Evolutionary conservation across 2,113 vertebrate species (phyloP).

Genomic region (Lipophrys pholis): DNA sequence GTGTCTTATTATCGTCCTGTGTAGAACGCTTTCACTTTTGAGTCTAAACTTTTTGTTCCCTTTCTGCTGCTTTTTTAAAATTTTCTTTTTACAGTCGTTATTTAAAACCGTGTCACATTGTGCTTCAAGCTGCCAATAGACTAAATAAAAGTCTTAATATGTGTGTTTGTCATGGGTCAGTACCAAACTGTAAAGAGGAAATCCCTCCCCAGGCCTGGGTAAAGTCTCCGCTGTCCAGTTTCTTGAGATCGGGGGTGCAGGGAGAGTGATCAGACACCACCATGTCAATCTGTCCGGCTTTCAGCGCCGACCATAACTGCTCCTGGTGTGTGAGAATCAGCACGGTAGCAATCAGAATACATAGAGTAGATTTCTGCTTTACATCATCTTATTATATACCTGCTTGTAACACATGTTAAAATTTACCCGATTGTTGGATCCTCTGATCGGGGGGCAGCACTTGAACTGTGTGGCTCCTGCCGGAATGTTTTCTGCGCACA

Average conservation of each 20-base stretch:
- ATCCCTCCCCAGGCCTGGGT: conserved; percentile 86
- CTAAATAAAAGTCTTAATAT: neutral
- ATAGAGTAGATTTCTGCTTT: no score
- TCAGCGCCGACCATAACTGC: conserved; percentile 84
- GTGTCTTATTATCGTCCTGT: no score
- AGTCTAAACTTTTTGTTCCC: no score
- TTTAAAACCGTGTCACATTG: no score
- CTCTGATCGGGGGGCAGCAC: conserved; percentile 87
- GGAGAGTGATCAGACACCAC: conserved; percentile 89
- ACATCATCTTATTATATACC: no score
- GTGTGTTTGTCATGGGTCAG: neutral
- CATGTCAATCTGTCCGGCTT: conserved; percentile 85
- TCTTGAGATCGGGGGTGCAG: conserved; percentile 85
- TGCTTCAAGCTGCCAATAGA: neutral
- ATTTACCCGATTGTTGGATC: conserved; percentile 77
- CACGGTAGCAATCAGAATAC: neutral
- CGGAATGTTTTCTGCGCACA: conserved; percentile 84
- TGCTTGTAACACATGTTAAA: neutral
- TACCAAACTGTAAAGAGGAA: conserved; percentile 88
- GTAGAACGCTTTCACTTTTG: no score
- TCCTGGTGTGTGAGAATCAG: conserved; percentile 68
- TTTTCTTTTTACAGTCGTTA: no score
- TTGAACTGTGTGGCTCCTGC: conserved; percentile 86
- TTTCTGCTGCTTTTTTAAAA: no score
- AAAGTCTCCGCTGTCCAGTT: conserved; percentile 82